A percentile compares a stretch with the other conserved stretches of the same genome.
Evolutionary conservation across 2,113 vertebrate genomes (phyloP).

Genomic region (Leptobrachium leishanense): DNA sequence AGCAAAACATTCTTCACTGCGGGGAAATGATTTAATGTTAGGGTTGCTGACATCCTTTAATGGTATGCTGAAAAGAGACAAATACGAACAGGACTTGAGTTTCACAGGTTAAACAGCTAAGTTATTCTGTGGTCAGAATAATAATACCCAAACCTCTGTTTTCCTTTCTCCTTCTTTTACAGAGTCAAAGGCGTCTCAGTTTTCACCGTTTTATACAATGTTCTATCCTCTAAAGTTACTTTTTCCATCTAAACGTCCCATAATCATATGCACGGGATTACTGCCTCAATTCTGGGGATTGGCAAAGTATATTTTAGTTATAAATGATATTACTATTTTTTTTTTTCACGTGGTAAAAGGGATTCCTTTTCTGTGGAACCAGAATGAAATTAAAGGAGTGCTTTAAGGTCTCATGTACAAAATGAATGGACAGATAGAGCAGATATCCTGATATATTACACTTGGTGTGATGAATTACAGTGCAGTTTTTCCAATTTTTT

Average conservation of each 20-base stretch:
- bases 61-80: slow-evolving; percentile 43
- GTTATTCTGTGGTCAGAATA: slow-evolving; percentile 46
- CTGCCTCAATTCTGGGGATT: slow-evolving; percentile 22
- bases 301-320: slow-evolving; percentile 36
- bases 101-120: slow-evolving; percentile 42
- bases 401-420: no score
- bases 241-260: slow-evolving; percentile 29
- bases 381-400: no score
- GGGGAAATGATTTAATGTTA: slow-evolving; percentile 39
- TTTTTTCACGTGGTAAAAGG: slow-evolving; percentile 30
- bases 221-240: slow-evolving; percentile 30
- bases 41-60: slow-evolving; percentile 39
- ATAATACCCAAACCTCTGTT: slow-evolving; percentile 42
- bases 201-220: slow-evolving; percentile 27
- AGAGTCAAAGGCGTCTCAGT: slow-evolving; percentile 32
- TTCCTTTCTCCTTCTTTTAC: slow-evolving; percentile 29
- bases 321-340: slow-evolving; percentile 18
- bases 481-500: no score
- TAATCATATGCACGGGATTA: slow-evolving; percentile 40
- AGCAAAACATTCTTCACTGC: slow-evolving; percentile 27
- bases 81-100: slow-evolving; percentile 16
- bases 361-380: no score
- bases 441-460: no score
- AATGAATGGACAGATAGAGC: no score
- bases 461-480: no score